These are phyloP conservation scores for Dexiosoma caninum DNA, from an alignment of 2,888 invertebrate genomes.

Conservation along the genomic window DNA sequence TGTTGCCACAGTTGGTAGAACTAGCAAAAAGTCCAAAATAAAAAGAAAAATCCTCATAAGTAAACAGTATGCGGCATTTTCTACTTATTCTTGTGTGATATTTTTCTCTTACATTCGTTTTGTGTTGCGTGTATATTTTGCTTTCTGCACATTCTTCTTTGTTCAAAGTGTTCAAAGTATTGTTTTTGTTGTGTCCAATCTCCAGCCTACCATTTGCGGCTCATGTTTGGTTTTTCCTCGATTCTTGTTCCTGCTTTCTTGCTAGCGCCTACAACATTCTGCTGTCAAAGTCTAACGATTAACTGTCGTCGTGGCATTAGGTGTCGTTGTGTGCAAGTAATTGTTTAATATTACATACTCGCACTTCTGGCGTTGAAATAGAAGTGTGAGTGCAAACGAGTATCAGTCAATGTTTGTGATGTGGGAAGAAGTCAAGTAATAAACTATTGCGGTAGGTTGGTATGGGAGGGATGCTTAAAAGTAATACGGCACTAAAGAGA, in stretches of 20 bases:
- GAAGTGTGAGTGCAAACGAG: not conserved
- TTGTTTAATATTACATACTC: conserved; percentile 16
- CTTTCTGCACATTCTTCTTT: conserved; percentile 31
- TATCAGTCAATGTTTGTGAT: not conserved
- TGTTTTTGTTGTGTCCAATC: conserved; percentile 51
- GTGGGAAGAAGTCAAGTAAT: conserved; percentile 59
- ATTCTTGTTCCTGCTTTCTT: conserved; percentile 5
- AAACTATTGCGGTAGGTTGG: conserved; percentile 57
- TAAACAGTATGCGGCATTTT: conserved; percentile 60
- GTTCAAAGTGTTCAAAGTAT: conserved; percentile 1
- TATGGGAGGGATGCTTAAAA: conserved; percentile 3
- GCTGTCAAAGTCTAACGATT: conserved; percentile 64
- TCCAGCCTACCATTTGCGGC: conserved; percentile 54
- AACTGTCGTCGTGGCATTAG: conserved; percentile 61
- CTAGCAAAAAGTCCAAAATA: conserved; percentile 12
- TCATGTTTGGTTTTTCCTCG: conserved; percentile 16
- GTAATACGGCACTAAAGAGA: conserved; percentile 24
- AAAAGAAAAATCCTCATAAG: conserved; percentile 24
- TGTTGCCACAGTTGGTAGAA: conserved; percentile 10
- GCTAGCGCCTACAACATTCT: conserved; percentile 60
- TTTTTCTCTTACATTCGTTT: conserved; percentile 14
- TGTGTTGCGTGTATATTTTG: not conserved
- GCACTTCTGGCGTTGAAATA: not conserved
- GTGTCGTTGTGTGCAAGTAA: conserved; percentile 53
- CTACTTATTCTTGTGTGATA: conserved; percentile 33